Evolutionary conservation across 2,888 invertebrate species (phyloP), one percentile per base, ranked within the genome.

Genomic region (Zygothrica quintamaculata): DNA sequence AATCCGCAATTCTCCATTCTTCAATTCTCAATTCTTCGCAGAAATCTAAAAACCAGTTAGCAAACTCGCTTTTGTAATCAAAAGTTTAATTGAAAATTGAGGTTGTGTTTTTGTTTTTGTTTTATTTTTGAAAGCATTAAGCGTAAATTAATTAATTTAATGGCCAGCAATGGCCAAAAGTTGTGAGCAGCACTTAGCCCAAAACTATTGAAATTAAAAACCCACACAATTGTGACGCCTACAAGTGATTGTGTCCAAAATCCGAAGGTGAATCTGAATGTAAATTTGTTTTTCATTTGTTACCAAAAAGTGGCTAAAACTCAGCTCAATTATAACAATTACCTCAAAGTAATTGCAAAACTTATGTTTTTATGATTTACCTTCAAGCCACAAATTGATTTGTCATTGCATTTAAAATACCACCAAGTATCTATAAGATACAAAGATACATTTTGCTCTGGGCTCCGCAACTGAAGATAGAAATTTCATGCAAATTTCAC

Each of bases 81-180:
- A 52, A n/a, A 48, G 50, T 65, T 82, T 78, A 75, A 82, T 82
- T 78, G 79, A 78, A 85, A 82, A 72, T 66, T 64, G 62, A 43
- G 62, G 53, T 42, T 22, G 18, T n/a, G n/a, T n/a, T n/a, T n/a
- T n/a, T n/a, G n/a, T n/a, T n/a, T 22, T 22, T 22, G 3, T 22
- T 22, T 22, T 22, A 22, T 22, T 22, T 22, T 5, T 22, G 29
- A 31, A 51, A 31, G 48, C 65, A 66, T 53, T 64, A 31, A 51
- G 47, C 57, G 44, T 25, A 76, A 68, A 73, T 79, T 76, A 80
- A 80, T 80, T 82, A 76, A 75, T 79, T 82, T 80, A 80, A 80
- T 80, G 79, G 76, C 85, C 72, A 74, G 48, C 65, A 76, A 79
- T 55, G 52, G 56, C 48, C 52, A 50, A 42, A n/a, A 25, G 44